A percentile compares a stretch with the other conserved stretches of the same genome.
phyloP scores from a whole-genome alignment of 1,140 invertebrate genomes.

The Drosophila ficusphila region DNA sequence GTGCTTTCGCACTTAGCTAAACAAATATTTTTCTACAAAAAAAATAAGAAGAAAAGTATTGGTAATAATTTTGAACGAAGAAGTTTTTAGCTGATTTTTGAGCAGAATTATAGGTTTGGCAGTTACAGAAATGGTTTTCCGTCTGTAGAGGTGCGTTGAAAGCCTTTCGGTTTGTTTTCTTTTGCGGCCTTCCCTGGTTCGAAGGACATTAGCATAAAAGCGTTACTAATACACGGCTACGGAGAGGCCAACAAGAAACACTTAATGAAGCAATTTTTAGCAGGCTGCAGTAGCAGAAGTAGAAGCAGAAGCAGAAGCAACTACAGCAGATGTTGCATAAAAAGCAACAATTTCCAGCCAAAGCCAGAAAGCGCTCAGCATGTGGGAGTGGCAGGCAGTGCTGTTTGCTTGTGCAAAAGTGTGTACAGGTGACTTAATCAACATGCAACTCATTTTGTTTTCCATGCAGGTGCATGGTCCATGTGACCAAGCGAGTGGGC shows the following conservation, averaged over 20 bases:
- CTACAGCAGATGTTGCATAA: conserved; percentile 64
- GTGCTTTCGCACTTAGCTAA: too few species aligned
- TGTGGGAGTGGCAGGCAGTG: conserved; percentile 28
- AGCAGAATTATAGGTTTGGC: too few species aligned
- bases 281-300: conserved; percentile 27
- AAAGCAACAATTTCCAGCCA: conserved; percentile 71
- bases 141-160: conserved; percentile 5
- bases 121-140: neutral
- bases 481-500: conserved; percentile 18
- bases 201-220: conserved; percentile 82
- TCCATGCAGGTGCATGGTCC: conserved; percentile 51
- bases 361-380: conserved; percentile 67
- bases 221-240: conserved; percentile 71
- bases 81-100: too few species aligned
- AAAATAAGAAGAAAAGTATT: too few species aligned
- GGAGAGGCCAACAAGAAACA: conserved; percentile 73
- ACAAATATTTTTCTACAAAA: too few species aligned
- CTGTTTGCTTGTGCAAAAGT: conserved; percentile 68
- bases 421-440: conserved; percentile 82
- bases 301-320: conserved; percentile 15
- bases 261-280: conserved; percentile 82
- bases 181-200: conserved; percentile 29
- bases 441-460: conserved; percentile 82
- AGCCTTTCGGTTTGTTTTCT: neutral
- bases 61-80: too few species aligned